Percentiles rank a stretch among this genome's conserved stretches.
These are phyloP conservation scores for Sciurus niger DNA, from an alignment of 2,113 vertebrate species.

Conservation along the genomic window DNA sequence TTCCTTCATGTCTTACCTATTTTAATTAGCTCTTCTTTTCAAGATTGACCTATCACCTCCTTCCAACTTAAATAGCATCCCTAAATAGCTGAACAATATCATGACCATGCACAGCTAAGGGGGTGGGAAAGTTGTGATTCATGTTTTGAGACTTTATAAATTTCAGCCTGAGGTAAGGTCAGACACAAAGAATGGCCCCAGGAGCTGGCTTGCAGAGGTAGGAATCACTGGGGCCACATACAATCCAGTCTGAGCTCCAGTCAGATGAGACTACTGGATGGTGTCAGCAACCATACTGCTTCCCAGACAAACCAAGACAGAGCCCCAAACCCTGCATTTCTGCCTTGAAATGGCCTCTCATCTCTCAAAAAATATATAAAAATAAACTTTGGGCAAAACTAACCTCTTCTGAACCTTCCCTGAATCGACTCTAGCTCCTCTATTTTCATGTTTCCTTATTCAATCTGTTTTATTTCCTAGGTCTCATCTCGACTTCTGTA, in stretches of 20 bases:
- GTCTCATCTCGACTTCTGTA: conserved; percentile 57
- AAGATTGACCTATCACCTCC: not conserved
- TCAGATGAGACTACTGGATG: not conserved
- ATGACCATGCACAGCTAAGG: not conserved
- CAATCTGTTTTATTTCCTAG: conserved; percentile 50
- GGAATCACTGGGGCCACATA: conserved; percentile 18
- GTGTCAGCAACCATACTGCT: conserved; percentile 3
- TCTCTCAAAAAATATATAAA: not conserved
- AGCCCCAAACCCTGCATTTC: conserved; percentile 36
- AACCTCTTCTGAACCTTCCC: conserved; percentile 8
- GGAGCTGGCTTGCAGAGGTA: not conserved
- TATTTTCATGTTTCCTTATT: conserved; percentile 48
- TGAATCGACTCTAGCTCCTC: conserved; percentile 22
- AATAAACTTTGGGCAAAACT: not conserved
- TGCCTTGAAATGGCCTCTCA: conserved; percentile 52
- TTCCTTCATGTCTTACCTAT: conserved; percentile 17
- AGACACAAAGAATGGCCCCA: conserved; percentile 54
- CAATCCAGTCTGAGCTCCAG: conserved; percentile 33
- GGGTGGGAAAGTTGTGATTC: not conserved
- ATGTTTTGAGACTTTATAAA: conserved; percentile 10
- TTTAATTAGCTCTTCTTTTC: conserved; percentile 49
- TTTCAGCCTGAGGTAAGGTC: conserved; percentile 23
- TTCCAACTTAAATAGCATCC: conserved; percentile 55
- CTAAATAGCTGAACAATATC: conserved; percentile 46
- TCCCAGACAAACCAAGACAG: conserved; percentile 41